A percentile compares a stretch with the other conserved stretches of the same genome.
These are phyloP conservation scores for Xiphophorus birchmanni DNA, from an alignment of 2,797 vertebrate genomes.

Conservation along the genomic window DNA sequence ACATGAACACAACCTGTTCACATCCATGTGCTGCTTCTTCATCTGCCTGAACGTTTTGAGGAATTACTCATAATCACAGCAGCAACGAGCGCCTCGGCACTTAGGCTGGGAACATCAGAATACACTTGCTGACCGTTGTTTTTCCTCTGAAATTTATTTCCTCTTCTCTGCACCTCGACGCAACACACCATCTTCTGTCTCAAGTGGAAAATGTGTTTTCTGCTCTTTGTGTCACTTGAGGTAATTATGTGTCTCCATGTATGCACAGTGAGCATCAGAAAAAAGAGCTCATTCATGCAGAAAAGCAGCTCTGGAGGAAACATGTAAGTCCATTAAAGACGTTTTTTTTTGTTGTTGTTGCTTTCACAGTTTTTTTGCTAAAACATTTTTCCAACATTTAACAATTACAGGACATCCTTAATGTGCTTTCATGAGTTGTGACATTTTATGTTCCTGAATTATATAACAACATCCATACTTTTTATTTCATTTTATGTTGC, in stretches of 20 bases:
- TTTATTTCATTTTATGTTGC: no score
- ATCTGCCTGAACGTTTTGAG: conserved; percentile 25
- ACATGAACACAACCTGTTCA: neutral
- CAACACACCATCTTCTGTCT: conserved; percentile 14
- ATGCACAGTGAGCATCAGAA: neutral
- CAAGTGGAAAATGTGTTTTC: conserved; percentile 28
- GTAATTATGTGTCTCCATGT: conserved; percentile 35
- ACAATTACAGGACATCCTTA: neutral
- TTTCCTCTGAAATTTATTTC: conserved; percentile 51
- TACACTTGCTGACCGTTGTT: conserved; percentile 14
- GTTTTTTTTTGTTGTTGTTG: no score
- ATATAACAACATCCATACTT: neutral
- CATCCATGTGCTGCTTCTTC: neutral
- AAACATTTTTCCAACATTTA: neutral
- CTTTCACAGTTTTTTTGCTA: neutral
- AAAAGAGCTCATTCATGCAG: conserved; percentile 12
- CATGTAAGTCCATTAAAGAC: neutral
- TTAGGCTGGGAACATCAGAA: conserved; percentile 35
- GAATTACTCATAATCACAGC: conserved; percentile 41
- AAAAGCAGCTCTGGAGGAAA: conserved; percentile 13
- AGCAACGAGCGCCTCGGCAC: conserved; percentile 7
- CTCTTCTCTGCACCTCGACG: conserved; percentile 18
- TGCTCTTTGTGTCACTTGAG: conserved; percentile 13
- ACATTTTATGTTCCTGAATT: neutral
- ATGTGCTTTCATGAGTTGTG: neutral